A percentile compares a stretch with the other conserved stretches of the same genome.
Evolutionary conservation across 2,888 invertebrate genomes (phyloP).

Genomic region (Thyatira batis): DNA sequence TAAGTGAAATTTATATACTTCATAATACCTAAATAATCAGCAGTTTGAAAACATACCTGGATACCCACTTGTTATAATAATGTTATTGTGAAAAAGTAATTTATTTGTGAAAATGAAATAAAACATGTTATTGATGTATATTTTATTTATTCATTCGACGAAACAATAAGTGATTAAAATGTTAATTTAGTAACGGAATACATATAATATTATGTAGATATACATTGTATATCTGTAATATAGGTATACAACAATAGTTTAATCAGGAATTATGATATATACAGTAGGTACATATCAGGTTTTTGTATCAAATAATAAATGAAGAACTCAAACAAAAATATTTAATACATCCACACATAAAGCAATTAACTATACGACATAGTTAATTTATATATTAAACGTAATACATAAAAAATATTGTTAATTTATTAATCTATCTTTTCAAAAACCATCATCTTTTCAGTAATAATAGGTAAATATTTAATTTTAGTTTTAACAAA

Average conservation of each 20-base stretch:
- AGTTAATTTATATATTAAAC: neutral
- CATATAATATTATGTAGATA: too few species aligned
- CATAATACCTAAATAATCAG: constrained; percentile 10
- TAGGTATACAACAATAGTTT: neutral
- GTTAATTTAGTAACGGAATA: neutral
- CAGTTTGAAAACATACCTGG: constrained; percentile 3
- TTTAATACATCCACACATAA: too few species aligned
- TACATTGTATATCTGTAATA: too few species aligned
- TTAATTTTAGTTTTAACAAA: too few species aligned
- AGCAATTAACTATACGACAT: too few species aligned
- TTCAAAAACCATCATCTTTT: too few species aligned
- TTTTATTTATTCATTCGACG: neutral
- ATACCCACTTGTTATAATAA: constrained; percentile 11
- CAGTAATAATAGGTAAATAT: too few species aligned
- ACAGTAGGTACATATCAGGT: too few species aligned
- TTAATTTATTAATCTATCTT: too few species aligned
- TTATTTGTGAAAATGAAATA: constrained; percentile 2
- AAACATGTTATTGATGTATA: neutral
- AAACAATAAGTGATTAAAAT: neutral
- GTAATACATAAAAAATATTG: neutral
- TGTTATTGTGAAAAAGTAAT: neutral
- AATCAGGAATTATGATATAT: too few species aligned
- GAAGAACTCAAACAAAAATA: too few species aligned
- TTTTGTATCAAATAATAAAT: too few species aligned
- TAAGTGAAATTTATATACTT: constrained; percentile 10